These are phyloP conservation scores for Drosophila tani DNA, from an alignment of 1,140 invertebrate species.

Conservation along the genomic window DNA sequence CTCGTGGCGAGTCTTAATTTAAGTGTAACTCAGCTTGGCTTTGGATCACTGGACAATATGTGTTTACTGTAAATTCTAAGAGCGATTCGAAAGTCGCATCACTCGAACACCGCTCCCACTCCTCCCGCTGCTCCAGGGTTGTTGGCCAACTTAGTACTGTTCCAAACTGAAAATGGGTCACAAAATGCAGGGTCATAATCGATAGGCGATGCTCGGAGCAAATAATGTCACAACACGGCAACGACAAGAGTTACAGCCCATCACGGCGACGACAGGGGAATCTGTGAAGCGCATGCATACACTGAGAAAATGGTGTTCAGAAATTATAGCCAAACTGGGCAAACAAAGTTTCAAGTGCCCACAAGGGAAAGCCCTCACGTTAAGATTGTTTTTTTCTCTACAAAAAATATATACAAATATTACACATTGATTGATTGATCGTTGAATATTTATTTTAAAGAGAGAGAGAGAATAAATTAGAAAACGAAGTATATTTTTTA, in stretches of 20 bases:
- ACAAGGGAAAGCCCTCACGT: background rate
- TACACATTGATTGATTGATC: too few species aligned
- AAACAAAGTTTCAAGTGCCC: background rate
- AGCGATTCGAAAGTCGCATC: constrained; percentile 30
- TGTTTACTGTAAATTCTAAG: constrained; percentile 47
- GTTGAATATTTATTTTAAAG: too few species aligned
- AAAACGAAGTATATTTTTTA: background rate
- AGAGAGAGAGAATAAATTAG: background rate
- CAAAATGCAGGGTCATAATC: constrained; percentile 52
- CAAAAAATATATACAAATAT: background rate
- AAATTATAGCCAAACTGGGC: constrained; percentile 10
- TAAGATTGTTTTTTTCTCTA: background rate
- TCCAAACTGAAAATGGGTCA: constrained; percentile 71
- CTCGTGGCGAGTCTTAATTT: constrained; percentile 43
- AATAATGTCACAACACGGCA: constrained; percentile 43
- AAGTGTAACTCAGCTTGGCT: constrained; percentile 72
- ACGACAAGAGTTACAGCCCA: constrained; percentile 27
- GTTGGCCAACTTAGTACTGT: constrained; percentile 63
- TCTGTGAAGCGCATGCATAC: constrained; percentile 35
- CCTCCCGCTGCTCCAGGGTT: constrained; percentile 39
- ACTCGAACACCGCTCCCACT: constrained; percentile 14
- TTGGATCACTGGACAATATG: constrained; percentile 68
- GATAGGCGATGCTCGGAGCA: constrained; percentile 26
- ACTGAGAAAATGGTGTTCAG: constrained; percentile 20
- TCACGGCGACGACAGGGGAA: constrained; percentile 22